These are phyloP conservation scores for Deroplatys truncata DNA, from an alignment of 2,888 invertebrate species.

Conservation along the genomic window DNA sequence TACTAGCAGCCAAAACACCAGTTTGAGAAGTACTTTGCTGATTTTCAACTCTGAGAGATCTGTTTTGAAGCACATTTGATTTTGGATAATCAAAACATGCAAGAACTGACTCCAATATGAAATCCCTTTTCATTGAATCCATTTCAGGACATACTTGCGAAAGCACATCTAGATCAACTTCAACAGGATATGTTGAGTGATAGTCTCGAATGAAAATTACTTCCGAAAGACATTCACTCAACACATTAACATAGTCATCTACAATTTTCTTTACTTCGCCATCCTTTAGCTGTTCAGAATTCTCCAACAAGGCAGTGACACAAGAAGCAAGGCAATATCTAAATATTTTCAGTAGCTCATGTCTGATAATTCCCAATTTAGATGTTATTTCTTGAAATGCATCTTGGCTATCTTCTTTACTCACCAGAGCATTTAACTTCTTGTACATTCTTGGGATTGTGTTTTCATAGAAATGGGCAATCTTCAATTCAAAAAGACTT, in stretches of 20 bases:
- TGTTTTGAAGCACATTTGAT: background rate
- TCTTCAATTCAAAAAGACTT: slow-evolving; percentile 52
- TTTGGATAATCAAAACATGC: slow-evolving; percentile 32
- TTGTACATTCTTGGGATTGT: slow-evolving; percentile 68
- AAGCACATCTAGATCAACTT: slow-evolving; percentile 62
- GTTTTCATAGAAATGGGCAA: slow-evolving; percentile 72
- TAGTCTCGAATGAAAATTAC: slow-evolving; percentile 65
- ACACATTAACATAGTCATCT: slow-evolving; percentile 45
- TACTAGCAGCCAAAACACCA: background rate
- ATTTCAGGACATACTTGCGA: slow-evolving; percentile 59
- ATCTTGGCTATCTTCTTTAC: slow-evolving; percentile 13
- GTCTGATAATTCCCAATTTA: slow-evolving; percentile 47
- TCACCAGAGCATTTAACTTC: slow-evolving; percentile 46
- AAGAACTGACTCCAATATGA: slow-evolving; percentile 51
- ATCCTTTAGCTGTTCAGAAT: slow-evolving; percentile 34
- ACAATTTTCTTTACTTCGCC: slow-evolving; percentile 38
- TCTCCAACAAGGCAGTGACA: slow-evolving; percentile 41
- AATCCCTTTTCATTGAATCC: slow-evolving; percentile 51
- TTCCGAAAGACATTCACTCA: slow-evolving; percentile 51
- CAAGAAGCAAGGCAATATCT: slow-evolving; percentile 43
- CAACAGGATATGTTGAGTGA: slow-evolving; percentile 60
- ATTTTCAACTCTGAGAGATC: background rate
- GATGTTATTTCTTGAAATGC: slow-evolving; percentile 23
- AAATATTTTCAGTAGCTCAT: slow-evolving; percentile 49
- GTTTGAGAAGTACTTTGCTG: background rate